These are phyloP conservation scores for Tinea trinotella DNA, from an alignment of 2,888 invertebrate species.

Conservation along the genomic window DNA sequence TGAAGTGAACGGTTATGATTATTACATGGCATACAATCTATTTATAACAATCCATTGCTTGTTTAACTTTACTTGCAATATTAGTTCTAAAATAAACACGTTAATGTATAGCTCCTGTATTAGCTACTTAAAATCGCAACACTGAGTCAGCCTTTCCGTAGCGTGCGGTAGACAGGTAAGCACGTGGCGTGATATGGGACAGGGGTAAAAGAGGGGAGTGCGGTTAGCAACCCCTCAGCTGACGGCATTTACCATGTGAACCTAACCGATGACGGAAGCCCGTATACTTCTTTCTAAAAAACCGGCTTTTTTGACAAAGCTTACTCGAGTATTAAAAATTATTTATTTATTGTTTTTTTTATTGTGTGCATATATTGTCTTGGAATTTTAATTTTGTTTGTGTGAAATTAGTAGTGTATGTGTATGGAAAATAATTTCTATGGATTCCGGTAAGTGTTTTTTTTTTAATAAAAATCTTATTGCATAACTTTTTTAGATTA, in stretches of 20 bases:
- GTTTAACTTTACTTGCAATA: background rate
- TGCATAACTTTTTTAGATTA: background rate
- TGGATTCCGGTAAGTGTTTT: conserved; percentile 14
- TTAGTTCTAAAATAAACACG: background rate
- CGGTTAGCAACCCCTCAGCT: conserved; percentile 1
- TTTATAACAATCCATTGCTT: background rate
- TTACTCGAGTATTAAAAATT: background rate
- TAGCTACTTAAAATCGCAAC: background rate
- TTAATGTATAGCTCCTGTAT: background rate
- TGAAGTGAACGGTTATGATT: background rate
- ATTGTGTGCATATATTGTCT: too few species aligned
- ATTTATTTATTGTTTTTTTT: background rate
- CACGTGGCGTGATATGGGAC: conserved; percentile 15
- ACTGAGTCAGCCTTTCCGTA: background rate
- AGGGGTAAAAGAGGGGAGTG: conserved; percentile 5
- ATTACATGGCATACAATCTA: background rate
- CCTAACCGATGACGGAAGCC: background rate
- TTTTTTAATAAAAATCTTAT: background rate
- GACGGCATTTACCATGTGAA: conserved; percentile 5
- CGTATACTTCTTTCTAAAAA: background rate
- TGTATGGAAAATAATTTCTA: background rate
- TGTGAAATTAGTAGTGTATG: too few species aligned
- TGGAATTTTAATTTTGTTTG: too few species aligned
- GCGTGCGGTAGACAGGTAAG: conserved; percentile 1
- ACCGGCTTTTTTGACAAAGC: background rate